Evolutionary conservation across 2,888 invertebrate genomes (phyloP).

Genomic region (Ophion slaviceki): DNA sequence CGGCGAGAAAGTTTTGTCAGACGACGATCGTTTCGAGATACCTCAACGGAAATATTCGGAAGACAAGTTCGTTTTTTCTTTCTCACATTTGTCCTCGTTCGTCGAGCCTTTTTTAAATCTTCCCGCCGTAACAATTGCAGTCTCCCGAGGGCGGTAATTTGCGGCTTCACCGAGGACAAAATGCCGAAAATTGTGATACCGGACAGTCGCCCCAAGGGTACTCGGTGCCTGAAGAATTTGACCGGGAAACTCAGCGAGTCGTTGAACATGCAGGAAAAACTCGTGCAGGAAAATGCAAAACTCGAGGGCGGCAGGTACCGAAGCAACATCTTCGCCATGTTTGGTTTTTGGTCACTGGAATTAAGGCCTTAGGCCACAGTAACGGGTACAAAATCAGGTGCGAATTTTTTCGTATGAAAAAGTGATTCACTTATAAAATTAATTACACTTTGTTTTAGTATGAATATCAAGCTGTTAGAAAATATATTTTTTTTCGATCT

Average conservation of each 20-base stretch:
- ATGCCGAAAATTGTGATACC: slow-evolving; percentile 86
- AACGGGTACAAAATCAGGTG: too few relatives aligned
- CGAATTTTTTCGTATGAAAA: too few relatives aligned
- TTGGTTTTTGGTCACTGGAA: not conserved
- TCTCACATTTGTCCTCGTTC: not conserved
- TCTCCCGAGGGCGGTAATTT: slow-evolving; percentile 85
- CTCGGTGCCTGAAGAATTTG: slow-evolving; percentile 76
- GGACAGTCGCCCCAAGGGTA: slow-evolving; percentile 81
- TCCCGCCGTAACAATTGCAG: slow-evolving; percentile 62
- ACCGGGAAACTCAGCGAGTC: slow-evolving; percentile 87
- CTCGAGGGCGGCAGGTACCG: slow-evolving; percentile 88
- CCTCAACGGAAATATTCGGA: slow-evolving; percentile 77
- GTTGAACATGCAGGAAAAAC: slow-evolving; percentile 88
- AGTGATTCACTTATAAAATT: too few relatives aligned
- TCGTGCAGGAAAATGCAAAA: slow-evolving; percentile 88
- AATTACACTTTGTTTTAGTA: too few relatives aligned
- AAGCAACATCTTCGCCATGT: not conserved
- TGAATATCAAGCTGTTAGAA: too few relatives aligned
- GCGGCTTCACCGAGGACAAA: slow-evolving; percentile 84
- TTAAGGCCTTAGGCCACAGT: too few relatives aligned
- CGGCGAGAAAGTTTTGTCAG: slow-evolving; percentile 28
- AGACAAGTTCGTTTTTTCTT: slow-evolving; percentile 74
- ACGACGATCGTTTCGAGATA: slow-evolving; percentile 73
- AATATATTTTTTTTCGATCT: too few relatives aligned
- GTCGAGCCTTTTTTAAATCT: not conserved